Conservation (phyloP, 2,113 vertebrate genomes). For the Stomatorhinus ivindoensis region DNA sequence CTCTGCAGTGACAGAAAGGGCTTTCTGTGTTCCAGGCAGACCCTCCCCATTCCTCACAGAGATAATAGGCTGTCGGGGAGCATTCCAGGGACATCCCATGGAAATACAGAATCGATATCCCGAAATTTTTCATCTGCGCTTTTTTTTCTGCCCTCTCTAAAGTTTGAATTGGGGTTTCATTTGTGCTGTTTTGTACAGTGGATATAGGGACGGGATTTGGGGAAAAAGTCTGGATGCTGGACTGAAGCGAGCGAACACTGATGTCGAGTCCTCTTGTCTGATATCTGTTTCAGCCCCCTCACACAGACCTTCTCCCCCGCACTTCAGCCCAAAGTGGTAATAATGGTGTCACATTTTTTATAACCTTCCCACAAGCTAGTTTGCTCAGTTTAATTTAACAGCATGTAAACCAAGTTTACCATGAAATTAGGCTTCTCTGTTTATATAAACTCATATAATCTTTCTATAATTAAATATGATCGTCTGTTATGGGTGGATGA, state of each 20-base stretch:
- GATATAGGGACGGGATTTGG: background rate
- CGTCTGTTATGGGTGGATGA: background rate
- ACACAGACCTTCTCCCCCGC: background rate
- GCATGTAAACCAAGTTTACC: background rate
- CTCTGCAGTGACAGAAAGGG: background rate
- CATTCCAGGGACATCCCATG: background rate
- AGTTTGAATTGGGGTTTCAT: background rate
- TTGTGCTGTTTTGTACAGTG: background rate
- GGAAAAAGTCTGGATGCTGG: background rate
- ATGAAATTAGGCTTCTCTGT: background rate
- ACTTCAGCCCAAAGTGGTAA: background rate
- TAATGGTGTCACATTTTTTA: background rate
- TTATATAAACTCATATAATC: background rate
- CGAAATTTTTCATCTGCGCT: background rate
- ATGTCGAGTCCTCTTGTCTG: background rate
- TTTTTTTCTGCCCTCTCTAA: background rate
- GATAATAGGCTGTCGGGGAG: constrained; percentile 19
- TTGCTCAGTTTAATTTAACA: background rate
- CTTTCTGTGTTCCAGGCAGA: too few relatives aligned
- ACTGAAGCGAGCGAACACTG: background rate
- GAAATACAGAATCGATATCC: background rate
- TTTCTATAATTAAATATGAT: background rate
- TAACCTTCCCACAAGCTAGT: background rate
- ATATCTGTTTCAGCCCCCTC: background rate
- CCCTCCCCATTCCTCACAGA: constrained; percentile 16